Evolutionary conservation across 2,113 vertebrate genomes (phyloP), one percentile per base, ranked within the genome.

Genomic region (Emydura subglobosa): DNA sequence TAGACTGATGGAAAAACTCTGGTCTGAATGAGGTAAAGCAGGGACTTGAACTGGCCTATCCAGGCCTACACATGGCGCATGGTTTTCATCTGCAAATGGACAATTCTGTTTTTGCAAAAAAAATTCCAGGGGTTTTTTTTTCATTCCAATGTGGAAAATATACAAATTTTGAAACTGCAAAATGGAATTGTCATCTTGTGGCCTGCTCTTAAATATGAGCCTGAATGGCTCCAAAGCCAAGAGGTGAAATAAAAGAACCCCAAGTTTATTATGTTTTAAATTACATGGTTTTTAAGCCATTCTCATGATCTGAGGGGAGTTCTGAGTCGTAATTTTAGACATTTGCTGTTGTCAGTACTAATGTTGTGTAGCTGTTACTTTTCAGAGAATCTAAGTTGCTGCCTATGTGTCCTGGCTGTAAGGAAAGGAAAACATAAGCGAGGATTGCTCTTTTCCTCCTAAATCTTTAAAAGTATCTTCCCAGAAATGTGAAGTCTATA

Each of bases 51-150:
- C 9, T 34, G 68, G 21, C 2, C 1, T 54, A 4, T 2, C 53
- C 31, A 59, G 21, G 21, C 47, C 25, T 51, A 27, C 11, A 14
- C 19, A 57, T 1, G 1, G 1, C 54, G 31, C 12, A 44, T 47
- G 42, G 47, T 29, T 83, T 83, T 81, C 47, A 89, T 59, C 12
- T 5, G 11, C n/a, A 84, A 92, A 49, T n/a, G 5, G 25, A 8
- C 10, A 49, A 51, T 55, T 74, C 84, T 34, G n/a, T 89, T 89
- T 92, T 65, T 2, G 25, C 7, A 87, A 85, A 90, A 85, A 68
- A 42, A 3, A 25, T 76, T 89, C 87, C 19, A 3, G 2, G 68
- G 7, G 1, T 4, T 84, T 65, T 29, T 8, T 1, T 51, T 89
- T 49, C 82, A 21, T 85, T 89, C 47, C 47, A 83, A 55, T 29